Base-by-base conservation (phyloP, 2,797 vertebrate species). In the Anguilla pacifica region DNA sequence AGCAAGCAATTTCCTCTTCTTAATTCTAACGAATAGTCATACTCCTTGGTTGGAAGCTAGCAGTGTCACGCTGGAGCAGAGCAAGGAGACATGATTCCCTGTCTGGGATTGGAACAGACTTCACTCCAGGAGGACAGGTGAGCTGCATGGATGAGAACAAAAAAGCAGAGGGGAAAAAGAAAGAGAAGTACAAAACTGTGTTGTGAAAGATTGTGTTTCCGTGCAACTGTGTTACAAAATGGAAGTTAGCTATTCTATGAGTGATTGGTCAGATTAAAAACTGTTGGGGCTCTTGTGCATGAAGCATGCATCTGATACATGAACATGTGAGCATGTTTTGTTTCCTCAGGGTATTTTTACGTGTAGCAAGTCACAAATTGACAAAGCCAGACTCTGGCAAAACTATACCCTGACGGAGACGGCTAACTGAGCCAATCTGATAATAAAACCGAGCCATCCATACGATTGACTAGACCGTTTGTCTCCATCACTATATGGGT, bases 1-100 rank as follows among this genome's bases (percentile, higher is more conserved):
- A 64, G 67, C 81, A 39, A 25, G 6, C 7, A 67, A 86, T 82
- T 86, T 85, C 84, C 88, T 90, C 53, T 46, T 87, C 35, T 19
- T 28, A 6, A 85, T 35, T 85, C 86, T 31, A 67, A 67, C 51
- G 17, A 7, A 35, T 51, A 35, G 82, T 22, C 49, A 35, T 11
- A 11, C 83, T 53, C 39, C 1, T 25, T 17, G 15, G 31, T 53
- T 79, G 67, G 5, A 61, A 35, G 3, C 31, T 17, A 22, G 4
- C 57, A 57, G 70, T 25, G 35, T 61, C 39, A 7, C 31, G 11
- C 72, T 31, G 13, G 46, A 53, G 4, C 59, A 17, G n/a, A 19
- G 35, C 25, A 6, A 28, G 3, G 0, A 53, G 7, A 15, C 59
- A 70, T 13, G 43, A 70, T 61, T 25, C 43, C 59, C 25, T 19